Conservation (phyloP, 2,113 vertebrate genomes). For the Eudorcas thomsonii region DNA sequence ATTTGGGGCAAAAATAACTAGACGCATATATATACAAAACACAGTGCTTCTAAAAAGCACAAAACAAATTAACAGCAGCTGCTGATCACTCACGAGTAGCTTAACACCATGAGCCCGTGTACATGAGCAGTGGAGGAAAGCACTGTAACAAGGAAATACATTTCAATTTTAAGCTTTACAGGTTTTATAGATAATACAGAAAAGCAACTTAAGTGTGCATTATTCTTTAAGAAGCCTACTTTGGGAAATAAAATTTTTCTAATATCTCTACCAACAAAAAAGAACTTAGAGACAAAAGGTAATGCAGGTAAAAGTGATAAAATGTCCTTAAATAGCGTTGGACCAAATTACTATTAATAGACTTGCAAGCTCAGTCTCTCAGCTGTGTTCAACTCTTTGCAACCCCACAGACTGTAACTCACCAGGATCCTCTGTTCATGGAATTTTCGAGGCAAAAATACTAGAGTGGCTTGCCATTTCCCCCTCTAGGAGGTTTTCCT, state of each 20-base stretch:
- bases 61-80: constrained; percentile 43
- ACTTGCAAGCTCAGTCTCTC: background rate
- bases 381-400: background rate
- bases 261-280: background rate
- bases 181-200: background rate
- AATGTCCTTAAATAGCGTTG: background rate
- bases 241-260: background rate
- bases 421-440: background rate
- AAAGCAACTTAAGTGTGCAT: background rate
- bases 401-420: background rate
- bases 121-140: constrained; percentile 12
- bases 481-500: background rate
- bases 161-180: background rate
- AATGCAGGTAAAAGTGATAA: background rate
- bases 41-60: background rate
- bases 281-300: background rate
- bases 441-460: background rate
- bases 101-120: background rate
- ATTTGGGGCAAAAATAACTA: background rate
- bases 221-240: background rate
- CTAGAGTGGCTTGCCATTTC: background rate
- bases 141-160: constrained; percentile 53
- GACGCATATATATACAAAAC: background rate
- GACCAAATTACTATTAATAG: background rate
- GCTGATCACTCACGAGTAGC: constrained; percentile 21